phyloP scores from a whole-genome alignment of 2,797 vertebrate genomes.

The Garrulus glandarius region DNA sequence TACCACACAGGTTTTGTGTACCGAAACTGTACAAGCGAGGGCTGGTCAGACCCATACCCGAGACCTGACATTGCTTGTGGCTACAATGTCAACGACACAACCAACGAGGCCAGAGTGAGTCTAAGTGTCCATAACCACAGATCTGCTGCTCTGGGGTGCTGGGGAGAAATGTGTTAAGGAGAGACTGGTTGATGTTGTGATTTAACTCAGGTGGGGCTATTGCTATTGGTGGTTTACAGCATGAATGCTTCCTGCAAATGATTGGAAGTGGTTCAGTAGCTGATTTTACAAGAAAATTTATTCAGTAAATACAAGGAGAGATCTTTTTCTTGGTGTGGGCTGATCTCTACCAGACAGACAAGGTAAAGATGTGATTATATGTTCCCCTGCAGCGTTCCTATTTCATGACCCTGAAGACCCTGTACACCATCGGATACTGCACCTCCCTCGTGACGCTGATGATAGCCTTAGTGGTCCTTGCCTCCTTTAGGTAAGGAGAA shows the following conservation, averaged over 20 bases:
- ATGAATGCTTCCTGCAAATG: background rate
- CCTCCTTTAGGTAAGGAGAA: constrained; percentile 84
- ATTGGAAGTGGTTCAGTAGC: background rate
- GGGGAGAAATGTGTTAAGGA: background rate
- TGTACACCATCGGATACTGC: constrained; percentile 89
- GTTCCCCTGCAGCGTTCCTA: constrained; percentile 76
- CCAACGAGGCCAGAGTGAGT: constrained; percentile 69
- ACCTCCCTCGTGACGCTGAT: constrained; percentile 84
- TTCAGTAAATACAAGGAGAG: background rate
- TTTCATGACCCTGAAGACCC: constrained; percentile 86
- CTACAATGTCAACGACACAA: constrained; percentile 74
- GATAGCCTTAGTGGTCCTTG: constrained; percentile 83
- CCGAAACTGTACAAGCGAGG: constrained; percentile 81
- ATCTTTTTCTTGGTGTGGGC: background rate
- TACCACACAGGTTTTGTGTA: constrained; percentile 76
- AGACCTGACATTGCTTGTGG: constrained; percentile 81
- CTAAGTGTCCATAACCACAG: background rate
- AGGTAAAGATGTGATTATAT: background rate
- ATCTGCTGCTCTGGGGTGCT: background rate
- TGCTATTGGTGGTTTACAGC: background rate
- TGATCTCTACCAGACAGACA: background rate
- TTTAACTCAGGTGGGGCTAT: background rate
- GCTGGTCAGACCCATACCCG: constrained; percentile 83
- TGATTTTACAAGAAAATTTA: background rate
- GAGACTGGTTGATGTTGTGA: background rate